Percentiles rank a stretch among this genome's conserved stretches.
phyloP scores from a whole-genome alignment of 2,113 vertebrate species.

The Coregonus clupeaformis region DNA sequence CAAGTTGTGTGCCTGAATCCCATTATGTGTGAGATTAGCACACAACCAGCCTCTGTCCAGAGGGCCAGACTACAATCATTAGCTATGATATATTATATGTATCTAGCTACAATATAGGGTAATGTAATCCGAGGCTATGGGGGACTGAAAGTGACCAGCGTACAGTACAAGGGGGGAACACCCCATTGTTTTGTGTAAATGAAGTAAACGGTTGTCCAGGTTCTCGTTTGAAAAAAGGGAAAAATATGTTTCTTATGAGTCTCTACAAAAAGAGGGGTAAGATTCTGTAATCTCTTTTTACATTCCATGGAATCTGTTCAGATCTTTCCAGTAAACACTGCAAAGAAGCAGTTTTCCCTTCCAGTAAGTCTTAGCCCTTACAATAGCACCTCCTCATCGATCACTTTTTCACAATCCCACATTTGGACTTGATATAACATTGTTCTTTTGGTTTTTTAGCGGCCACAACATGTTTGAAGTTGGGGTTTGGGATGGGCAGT shows the following conservation, averaged over 20 bases:
- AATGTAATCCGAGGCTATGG: slow-evolving; percentile 33
- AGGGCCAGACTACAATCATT: slow-evolving; percentile 46
- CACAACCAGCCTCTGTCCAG: slow-evolving; percentile 68
- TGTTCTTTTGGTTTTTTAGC: slow-evolving; percentile 30
- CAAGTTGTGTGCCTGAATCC: slow-evolving; percentile 77
- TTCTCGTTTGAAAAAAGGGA: slow-evolving; percentile 26
- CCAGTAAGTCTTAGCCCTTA: slow-evolving; percentile 1
- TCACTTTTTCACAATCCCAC: slow-evolving; percentile 36
- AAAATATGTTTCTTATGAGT: slow-evolving; percentile 58
- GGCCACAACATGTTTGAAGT: not conserved
- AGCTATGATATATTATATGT: slow-evolving; percentile 41
- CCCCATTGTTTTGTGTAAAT: not conserved
- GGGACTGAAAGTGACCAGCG: slow-evolving; percentile 27
- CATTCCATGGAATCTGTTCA: slow-evolving; percentile 23
- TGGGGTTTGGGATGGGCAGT: not conserved
- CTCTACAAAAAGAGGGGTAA: not conserved
- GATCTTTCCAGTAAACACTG: slow-evolving; percentile 18
- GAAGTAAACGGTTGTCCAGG: not conserved
- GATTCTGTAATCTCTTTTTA: slow-evolving; percentile 10
- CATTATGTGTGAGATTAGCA: slow-evolving; percentile 68
- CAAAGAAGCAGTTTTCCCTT: slow-evolving; percentile 2
- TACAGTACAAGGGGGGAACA: not conserved
- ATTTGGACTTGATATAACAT: slow-evolving; percentile 53
- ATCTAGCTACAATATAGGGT: slow-evolving; percentile 14
- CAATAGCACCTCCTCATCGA: slow-evolving; percentile 43